Percentiles rank a stretch among this genome's conserved stretches.
Evolutionary conservation across 1,140 invertebrate species (phyloP).

Genomic region (Meloidogyne floridensis): DNA sequence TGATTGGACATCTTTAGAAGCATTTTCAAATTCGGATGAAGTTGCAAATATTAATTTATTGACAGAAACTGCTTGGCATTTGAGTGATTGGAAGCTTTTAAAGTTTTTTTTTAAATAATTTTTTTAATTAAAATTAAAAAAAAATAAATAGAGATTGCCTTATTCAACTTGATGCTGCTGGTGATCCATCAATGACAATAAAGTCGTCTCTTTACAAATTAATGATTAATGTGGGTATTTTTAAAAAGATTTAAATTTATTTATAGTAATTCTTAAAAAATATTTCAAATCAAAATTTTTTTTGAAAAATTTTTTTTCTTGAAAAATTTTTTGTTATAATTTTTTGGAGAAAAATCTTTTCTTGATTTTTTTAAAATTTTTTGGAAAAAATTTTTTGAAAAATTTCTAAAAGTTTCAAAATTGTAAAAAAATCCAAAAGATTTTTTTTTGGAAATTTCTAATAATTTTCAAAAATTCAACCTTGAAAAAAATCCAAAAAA

Average conservation of each 20-base stretch:
- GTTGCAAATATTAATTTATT: conserved; percentile 41
- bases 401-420: no score
- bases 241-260: conserved; percentile 3
- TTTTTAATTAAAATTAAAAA: background rate
- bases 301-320: no score
- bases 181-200: conserved; percentile 24
- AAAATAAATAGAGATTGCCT: conserved; percentile 29
- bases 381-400: background rate
- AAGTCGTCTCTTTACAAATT: conserved; percentile 39
- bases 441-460: no score
- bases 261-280: background rate
- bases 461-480: no score
- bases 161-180: conserved; percentile 38
- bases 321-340: no score
- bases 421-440: no score
- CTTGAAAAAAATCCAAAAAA: background rate
- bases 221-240: conserved; percentile 32
- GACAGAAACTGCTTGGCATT: conserved; percentile 45
- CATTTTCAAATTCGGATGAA: conserved; percentile 39
- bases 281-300: no score
- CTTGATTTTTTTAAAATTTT: background rate
- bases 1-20: conserved; percentile 43
- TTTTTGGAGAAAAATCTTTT: background rate
- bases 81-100: conserved; percentile 38
- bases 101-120: background rate